Conservation (phyloP, 2,888 invertebrate species). For the Aphrophora alni region DNA sequence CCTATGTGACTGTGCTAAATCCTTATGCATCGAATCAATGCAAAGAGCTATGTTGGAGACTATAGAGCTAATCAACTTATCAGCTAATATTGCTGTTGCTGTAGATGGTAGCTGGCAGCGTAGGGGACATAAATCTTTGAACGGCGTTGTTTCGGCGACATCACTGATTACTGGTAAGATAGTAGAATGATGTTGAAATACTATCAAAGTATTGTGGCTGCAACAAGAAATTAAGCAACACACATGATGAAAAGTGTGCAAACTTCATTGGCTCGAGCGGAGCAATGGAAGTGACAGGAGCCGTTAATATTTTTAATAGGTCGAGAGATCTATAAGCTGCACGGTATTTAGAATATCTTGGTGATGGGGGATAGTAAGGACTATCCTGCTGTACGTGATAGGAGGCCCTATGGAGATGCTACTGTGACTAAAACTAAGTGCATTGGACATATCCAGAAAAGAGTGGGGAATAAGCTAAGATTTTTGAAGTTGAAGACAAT, state of each 20-base stretch:
- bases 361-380: conserved; percentile 9
- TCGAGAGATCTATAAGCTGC: neutral
- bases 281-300: conserved; percentile 18
- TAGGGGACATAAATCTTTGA: conserved; percentile 10
- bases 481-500: neutral
- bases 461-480: neutral
- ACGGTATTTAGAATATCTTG: neutral
- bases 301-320: conserved; percentile 11
- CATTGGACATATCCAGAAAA: neutral
- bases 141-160: neutral
- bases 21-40: conserved; percentile 10
- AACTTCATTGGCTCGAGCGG: conserved; percentile 20
- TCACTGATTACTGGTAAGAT: conserved; percentile 21
- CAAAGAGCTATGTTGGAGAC: conserved; percentile 1
- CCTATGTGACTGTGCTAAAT: neutral
- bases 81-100: conserved; percentile 3
- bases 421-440: neutral
- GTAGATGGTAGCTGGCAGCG: conserved; percentile 23
- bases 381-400: neutral
- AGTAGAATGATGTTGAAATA: neutral
- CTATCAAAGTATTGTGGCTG: conserved; percentile 9
- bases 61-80: neutral
- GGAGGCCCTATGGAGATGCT: neutral
- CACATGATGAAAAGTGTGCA: neutral
- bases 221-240: neutral